These are phyloP conservation scores for Drosophila miranda DNA, from an alignment of 1,140 invertebrate species.

Conservation along the genomic window DNA sequence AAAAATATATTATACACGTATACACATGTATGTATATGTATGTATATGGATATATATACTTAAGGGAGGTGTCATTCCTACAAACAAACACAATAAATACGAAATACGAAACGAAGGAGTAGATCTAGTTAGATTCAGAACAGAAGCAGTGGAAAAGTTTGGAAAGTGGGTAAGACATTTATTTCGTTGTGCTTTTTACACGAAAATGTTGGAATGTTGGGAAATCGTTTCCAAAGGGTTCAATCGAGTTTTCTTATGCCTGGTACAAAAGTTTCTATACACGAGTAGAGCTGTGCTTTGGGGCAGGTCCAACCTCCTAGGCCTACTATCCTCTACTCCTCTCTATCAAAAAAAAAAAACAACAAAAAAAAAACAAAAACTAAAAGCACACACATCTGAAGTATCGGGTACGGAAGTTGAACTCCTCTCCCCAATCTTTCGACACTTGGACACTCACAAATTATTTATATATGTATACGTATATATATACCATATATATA, in stretches of 20 bases:
- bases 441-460: slow-evolving; percentile 10
- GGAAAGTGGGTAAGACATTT: slow-evolving; percentile 20
- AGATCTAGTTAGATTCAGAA: not conserved
- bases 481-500: slow-evolving; percentile 42
- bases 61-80: slow-evolving; percentile 40
- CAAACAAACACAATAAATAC: slow-evolving; percentile 26
- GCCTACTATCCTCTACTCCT: slow-evolving; percentile 26
- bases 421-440: no score
- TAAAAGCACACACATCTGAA: slow-evolving; percentile 5
- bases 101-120: slow-evolving; percentile 11
- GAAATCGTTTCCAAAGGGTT: slow-evolving; percentile 17
- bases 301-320: slow-evolving; percentile 8
- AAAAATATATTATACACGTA: slow-evolving; percentile 11
- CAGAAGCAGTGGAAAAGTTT: not conserved
- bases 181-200: slow-evolving; percentile 51
- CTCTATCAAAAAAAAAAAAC: slow-evolving; percentile 6
- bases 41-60: slow-evolving; percentile 22
- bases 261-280: slow-evolving; percentile 30
- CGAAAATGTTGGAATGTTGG: slow-evolving; percentile 42
- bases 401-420: no score
- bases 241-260: slow-evolving; percentile 21
- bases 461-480: slow-evolving; percentile 67
- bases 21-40: not conserved
- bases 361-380: slow-evolving; percentile 2
- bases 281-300: slow-evolving; percentile 6